Evolutionary conservation across 2,113 vertebrate species (phyloP).

Genomic region (Chaetops frenatus): DNA sequence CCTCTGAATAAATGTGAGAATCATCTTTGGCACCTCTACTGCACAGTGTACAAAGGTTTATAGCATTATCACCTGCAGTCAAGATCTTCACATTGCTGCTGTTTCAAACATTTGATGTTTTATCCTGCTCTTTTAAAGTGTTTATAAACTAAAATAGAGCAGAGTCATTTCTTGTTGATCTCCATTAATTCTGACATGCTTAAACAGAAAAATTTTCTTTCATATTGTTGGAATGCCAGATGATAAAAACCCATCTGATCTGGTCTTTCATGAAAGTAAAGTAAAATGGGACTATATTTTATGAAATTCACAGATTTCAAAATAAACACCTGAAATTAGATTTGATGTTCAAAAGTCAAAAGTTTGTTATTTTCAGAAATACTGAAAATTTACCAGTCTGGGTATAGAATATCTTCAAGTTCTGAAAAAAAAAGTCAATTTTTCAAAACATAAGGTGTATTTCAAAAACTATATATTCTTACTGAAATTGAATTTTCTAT

Average conservation of each 20-base stretch:
- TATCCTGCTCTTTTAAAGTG: background rate
- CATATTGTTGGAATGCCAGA: background rate
- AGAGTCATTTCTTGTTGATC: background rate
- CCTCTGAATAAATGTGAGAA: background rate
- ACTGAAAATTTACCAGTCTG: background rate
- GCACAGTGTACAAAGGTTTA: background rate
- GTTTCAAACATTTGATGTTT: background rate
- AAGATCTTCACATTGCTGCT: background rate
- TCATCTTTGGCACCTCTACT: background rate
- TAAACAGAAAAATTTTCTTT: background rate
- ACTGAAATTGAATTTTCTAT: background rate
- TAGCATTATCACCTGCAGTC: background rate
- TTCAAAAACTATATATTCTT: background rate
- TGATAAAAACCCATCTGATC: background rate
- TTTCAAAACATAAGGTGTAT: background rate
- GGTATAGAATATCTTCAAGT: background rate
- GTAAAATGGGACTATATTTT: background rate
- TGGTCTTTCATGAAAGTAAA: background rate
- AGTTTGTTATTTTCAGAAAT: background rate
- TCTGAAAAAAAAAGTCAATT: background rate
- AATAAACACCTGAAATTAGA: background rate
- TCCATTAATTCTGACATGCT: background rate
- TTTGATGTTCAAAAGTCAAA: background rate
- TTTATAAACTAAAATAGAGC: background rate
- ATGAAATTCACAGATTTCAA: background rate